Percentiles rank a stretch among this genome's conserved stretches.
These are phyloP conservation scores for Mystacornis crossleyi DNA, from an alignment of 2,113 vertebrate species.

Conservation along the genomic window DNA sequence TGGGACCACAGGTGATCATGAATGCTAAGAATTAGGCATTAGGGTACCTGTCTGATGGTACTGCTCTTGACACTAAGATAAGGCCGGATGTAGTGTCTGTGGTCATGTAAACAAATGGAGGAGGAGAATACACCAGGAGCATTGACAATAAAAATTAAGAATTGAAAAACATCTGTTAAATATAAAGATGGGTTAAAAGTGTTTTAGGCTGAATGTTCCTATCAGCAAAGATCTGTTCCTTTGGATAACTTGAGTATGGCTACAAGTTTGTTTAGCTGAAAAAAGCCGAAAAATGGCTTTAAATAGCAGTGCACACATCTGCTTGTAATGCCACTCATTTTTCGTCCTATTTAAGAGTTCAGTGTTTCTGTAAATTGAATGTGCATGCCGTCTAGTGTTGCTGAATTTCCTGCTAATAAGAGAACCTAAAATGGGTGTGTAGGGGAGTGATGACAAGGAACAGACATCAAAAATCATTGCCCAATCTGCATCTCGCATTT, in stretches of 20 bases:
- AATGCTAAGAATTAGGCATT: neutral
- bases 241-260: neutral
- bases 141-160: neutral
- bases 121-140: neutral
- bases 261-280: neutral
- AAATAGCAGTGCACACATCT: neutral
- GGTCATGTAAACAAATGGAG: neutral
- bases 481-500: fast-evolving
- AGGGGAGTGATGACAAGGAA: neutral
- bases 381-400: neutral
- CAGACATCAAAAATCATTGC: neutral
- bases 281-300: neutral
- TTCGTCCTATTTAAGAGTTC: neutral
- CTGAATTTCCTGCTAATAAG: neutral
- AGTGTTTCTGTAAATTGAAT: neutral
- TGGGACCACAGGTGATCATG: neutral
- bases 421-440: neutral
- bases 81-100: neutral
- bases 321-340: neutral
- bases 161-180: neutral
- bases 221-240: neutral
- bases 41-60: neutral
- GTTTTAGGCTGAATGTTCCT: neutral
- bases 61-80: neutral
- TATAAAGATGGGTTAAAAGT: neutral